Evolutionary conservation across 2,797 vertebrate genomes (phyloP).

Genomic region (Acanthurus leucopareius): DNA sequence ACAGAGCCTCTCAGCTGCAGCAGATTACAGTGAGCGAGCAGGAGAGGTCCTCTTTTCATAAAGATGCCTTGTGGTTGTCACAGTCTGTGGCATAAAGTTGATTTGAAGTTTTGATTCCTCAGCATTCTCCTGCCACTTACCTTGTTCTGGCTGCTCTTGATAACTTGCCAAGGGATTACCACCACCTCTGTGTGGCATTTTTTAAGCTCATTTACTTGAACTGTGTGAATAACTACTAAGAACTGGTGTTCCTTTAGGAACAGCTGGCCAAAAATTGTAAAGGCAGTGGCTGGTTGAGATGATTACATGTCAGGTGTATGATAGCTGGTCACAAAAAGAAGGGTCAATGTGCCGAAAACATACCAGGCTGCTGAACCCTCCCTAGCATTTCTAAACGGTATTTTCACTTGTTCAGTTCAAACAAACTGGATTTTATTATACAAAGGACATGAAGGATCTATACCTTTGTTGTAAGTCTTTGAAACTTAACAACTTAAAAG

Average conservation of each 20-base stretch:
- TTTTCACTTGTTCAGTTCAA: neutral
- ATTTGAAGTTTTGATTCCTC: neutral
- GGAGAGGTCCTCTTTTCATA: neutral
- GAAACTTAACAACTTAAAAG: no score
- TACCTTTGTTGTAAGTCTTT: no score
- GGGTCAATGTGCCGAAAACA: neutral
- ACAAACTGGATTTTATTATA: neutral
- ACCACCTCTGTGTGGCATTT: neutral
- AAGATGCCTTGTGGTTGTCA: neutral
- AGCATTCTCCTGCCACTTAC: neutral
- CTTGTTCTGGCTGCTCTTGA: neutral
- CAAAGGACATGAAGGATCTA: neutral
- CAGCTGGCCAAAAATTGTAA: neutral
- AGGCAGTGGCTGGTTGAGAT: neutral
- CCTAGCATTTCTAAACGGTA: neutral
- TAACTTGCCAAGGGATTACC: slow-evolving; percentile 15
- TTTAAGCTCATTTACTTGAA: neutral
- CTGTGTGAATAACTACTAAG: neutral
- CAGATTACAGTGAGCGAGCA: neutral
- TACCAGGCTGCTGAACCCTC: no score
- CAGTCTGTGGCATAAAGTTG: neutral
- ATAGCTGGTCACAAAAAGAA: neutral
- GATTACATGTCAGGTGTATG: neutral
- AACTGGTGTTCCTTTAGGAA: neutral
- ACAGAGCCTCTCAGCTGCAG: neutral